Conservation (phyloP, 2,113 vertebrate genomes). For the Phycodurus eques region DNA sequence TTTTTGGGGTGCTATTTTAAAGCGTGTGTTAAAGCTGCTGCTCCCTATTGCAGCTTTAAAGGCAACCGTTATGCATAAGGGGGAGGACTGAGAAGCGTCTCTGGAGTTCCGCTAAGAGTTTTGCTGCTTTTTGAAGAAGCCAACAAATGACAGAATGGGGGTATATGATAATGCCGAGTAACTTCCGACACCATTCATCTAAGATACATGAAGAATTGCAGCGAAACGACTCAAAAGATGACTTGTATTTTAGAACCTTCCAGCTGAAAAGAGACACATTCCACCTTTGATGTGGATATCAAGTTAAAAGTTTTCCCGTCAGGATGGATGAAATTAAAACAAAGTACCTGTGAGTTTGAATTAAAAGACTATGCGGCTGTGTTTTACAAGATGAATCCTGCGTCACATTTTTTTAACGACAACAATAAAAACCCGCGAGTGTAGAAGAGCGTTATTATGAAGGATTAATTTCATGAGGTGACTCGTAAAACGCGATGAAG, state of each 20-base stretch:
- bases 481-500: neutral
- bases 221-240: neutral
- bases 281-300: neutral
- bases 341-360: slow-evolving; percentile 6
- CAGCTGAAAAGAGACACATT: neutral
- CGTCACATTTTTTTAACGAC: neutral
- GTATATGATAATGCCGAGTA: slow-evolving; percentile 11
- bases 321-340: neutral
- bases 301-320: neutral
- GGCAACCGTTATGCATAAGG: neutral
- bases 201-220: slow-evolving; percentile 1
- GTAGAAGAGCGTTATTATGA: neutral
- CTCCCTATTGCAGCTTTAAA: slow-evolving; percentile 1
- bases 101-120: slow-evolving; percentile 7
- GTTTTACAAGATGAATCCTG: neutral
- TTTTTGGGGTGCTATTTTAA: neutral
- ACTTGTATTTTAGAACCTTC: neutral
- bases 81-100: neutral
- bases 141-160: slow-evolving; percentile 7
- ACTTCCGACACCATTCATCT: neutral
- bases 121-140: slow-evolving; percentile 5
- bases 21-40: neutral
- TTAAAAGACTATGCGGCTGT: neutral
- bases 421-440: slow-evolving; percentile 1
- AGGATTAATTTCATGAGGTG: slow-evolving; percentile 1